phyloP scores from a whole-genome alignment of 2,797 vertebrate genomes.

The Xyrichtys novacula region DNA sequence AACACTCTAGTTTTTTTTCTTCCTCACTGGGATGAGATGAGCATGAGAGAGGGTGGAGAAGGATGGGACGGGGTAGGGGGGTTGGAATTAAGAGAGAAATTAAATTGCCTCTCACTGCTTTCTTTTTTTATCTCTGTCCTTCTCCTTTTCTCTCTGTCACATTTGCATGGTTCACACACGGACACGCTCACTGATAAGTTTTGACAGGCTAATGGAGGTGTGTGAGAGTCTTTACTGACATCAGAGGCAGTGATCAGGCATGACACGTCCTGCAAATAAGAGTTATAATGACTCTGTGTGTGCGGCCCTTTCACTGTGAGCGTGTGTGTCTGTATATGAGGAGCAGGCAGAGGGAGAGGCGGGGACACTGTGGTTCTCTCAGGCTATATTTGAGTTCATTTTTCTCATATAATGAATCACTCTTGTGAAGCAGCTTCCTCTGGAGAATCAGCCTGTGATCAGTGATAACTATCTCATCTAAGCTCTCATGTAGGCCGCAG shows the following conservation, averaged over 20 bases:
- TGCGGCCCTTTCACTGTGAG: neutral
- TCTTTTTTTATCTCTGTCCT: conserved; percentile 5
- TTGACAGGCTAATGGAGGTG: conserved; percentile 48
- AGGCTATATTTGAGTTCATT: conserved; percentile 31
- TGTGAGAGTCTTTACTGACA: conserved; percentile 38
- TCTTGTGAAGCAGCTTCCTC: conserved; percentile 37
- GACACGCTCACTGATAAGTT: conserved; percentile 38
- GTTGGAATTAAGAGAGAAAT: conserved; percentile 29
- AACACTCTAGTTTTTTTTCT: conserved; percentile 44
- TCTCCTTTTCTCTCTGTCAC: conserved; percentile 34
- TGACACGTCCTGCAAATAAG: conserved; percentile 33
- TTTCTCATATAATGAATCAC: conserved; percentile 51
- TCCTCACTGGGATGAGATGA: conserved; percentile 43
- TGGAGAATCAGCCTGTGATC: conserved; percentile 50
- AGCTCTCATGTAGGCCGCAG: conserved; percentile 11
- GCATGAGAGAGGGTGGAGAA: conserved; percentile 23
- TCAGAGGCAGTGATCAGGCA: conserved; percentile 43
- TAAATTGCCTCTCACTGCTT: conserved; percentile 42
- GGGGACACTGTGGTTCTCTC: conserved; percentile 23
- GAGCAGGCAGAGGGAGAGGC: conserved; percentile 15
- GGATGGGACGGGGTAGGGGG: neutral
- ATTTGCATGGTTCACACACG: conserved; percentile 34
- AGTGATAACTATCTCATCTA: conserved; percentile 32
- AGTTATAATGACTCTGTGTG: conserved; percentile 28
- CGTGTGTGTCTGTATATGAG: neutral